Evolutionary conservation across 1,140 invertebrate species (phyloP).

Genomic region (Euglossa dilemma): DNA sequence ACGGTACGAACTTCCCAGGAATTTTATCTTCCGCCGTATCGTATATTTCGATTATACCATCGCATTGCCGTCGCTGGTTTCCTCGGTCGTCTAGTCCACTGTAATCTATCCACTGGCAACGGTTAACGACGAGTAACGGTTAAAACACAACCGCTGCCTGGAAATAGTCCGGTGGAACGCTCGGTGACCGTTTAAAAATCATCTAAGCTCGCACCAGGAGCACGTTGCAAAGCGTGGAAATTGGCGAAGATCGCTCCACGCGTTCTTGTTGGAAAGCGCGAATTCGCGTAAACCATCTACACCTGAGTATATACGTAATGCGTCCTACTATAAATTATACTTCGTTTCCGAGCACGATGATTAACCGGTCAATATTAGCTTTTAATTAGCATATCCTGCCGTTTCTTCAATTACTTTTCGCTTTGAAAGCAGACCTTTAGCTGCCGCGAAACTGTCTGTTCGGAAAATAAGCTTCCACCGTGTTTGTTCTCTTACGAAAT

Average conservation of each 20-base stretch:
- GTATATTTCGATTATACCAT: too few relatives aligned
- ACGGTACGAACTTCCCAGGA: neutral
- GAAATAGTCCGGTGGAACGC: too few relatives aligned
- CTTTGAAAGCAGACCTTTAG: slow-evolving; percentile 36
- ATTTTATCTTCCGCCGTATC: too few relatives aligned
- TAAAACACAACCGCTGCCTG: too few relatives aligned
- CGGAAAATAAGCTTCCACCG: neutral
- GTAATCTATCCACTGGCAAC: too few relatives aligned
- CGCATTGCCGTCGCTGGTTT: too few relatives aligned
- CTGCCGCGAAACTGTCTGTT: neutral
- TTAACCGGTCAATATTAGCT: slow-evolving; percentile 59
- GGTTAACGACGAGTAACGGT: too few relatives aligned
- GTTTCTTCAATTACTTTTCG: slow-evolving; percentile 26
- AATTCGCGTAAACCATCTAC: slow-evolving; percentile 29
- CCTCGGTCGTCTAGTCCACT: too few relatives aligned
- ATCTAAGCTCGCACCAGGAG: too few relatives aligned
- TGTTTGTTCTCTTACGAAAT: neutral
- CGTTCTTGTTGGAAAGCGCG: slow-evolving; percentile 26
- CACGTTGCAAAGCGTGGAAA: too few relatives aligned
- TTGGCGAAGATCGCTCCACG: slow-evolving; percentile 40
- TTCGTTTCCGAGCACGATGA: slow-evolving; percentile 50
- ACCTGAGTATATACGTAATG: slow-evolving; percentile 22
- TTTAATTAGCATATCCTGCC: slow-evolving; percentile 54
- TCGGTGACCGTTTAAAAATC: too few relatives aligned
- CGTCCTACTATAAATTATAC: slow-evolving; percentile 50